Conservation (phyloP, 2,113 vertebrate genomes). For the Beaufortia kweichowensis region DNA sequence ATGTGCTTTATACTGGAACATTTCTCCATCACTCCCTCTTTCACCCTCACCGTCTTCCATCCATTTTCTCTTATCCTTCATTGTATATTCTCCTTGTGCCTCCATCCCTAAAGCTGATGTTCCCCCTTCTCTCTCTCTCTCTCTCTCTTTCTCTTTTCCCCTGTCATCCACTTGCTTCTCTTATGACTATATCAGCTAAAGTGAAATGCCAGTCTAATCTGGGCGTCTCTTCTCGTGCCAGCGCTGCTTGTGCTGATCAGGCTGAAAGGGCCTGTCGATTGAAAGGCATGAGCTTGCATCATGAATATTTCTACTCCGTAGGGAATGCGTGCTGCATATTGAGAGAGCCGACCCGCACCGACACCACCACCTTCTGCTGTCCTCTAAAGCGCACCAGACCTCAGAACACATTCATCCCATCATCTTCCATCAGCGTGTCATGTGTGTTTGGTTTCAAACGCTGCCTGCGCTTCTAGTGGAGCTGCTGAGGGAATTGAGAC, state of each 20-base stretch:
- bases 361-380: neutral
- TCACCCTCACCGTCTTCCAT: slow-evolving; percentile 6
- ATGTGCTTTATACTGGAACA: neutral
- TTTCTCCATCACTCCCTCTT: neutral
- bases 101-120: neutral
- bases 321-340: slow-evolving; percentile 24
- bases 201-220: slow-evolving; percentile 40
- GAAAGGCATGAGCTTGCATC: slow-evolving; percentile 48
- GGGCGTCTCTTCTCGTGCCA: slow-evolving; percentile 33
- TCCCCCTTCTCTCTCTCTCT: slow-evolving; percentile 3
- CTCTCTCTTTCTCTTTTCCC: neutral
- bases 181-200: slow-evolving; percentile 37
- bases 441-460: slow-evolving; percentile 11
- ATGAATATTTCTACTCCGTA: slow-evolving; percentile 42
- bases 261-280: slow-evolving; percentile 53
- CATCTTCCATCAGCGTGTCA: slow-evolving; percentile 37
- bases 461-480: neutral
- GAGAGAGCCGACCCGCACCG: neutral
- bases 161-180: neutral
- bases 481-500: slow-evolving; percentile 11
- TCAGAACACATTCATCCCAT: slow-evolving; percentile 23
- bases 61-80: neutral
- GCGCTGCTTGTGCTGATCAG: slow-evolving; percentile 46
- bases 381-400: slow-evolving; percentile 2
- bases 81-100: slow-evolving; percentile 23